Evolutionary conservation across 1,140 invertebrate genomes (phyloP).

Genomic region (Drosophila pseudoananassae): DNA sequence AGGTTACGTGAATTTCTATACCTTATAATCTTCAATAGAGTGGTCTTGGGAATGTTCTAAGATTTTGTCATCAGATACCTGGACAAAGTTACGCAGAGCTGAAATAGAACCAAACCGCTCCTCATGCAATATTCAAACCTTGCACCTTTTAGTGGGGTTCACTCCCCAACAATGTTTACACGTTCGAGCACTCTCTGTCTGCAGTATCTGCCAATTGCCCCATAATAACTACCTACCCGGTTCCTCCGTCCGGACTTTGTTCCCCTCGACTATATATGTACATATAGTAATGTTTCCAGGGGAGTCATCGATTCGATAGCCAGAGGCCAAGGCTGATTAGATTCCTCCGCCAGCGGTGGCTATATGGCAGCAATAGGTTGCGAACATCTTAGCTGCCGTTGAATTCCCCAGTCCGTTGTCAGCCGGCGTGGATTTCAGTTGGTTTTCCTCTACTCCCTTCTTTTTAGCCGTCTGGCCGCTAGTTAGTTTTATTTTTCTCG

Average conservation of each 20-base stretch:
- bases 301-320: slow-evolving; percentile 38
- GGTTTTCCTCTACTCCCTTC: slow-evolving; percentile 17
- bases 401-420: slow-evolving; percentile 35
- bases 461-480: slow-evolving; percentile 24
- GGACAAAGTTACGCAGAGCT: too few species aligned
- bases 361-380: slow-evolving; percentile 16
- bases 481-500: neutral
- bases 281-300: neutral
- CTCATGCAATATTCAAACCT: neutral
- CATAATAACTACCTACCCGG: slow-evolving; percentile 30
- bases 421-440: slow-evolving; percentile 32
- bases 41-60: too few species aligned
- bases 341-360: slow-evolving; percentile 17
- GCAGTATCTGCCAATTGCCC: slow-evolving; percentile 15
- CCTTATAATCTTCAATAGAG: too few species aligned
- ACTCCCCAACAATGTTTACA: slow-evolving; percentile 7
- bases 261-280: slow-evolving; percentile 8
- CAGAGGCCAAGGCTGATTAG: slow-evolving; percentile 28
- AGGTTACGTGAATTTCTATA: neutral
- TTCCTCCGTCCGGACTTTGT: slow-evolving; percentile 33
- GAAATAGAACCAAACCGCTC: too few species aligned
- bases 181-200: neutral
- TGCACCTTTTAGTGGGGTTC: slow-evolving; percentile 1
- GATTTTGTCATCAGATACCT: too few species aligned
- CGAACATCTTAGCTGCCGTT: slow-evolving; percentile 21